Evolutionary conservation across 2,888 invertebrate species (phyloP), one percentile per base, ranked within the genome.

Genomic region (Polydrusus pterygomalis): DNA sequence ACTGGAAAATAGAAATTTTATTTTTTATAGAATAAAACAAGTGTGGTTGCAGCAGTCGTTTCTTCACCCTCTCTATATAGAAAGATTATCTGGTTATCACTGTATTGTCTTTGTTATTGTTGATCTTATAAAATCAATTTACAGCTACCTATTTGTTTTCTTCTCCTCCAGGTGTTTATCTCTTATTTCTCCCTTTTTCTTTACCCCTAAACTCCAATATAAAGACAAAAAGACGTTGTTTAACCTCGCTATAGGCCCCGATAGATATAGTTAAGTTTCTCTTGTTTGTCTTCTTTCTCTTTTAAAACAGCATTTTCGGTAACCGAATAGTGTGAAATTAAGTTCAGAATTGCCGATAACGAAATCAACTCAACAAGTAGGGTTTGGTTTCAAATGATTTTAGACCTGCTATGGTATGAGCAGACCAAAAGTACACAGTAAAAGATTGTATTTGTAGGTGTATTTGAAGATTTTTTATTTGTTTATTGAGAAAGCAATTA

Each of bases 321-420:
- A 58, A 58, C 58, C 58, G 58, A 58, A 58, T 58, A 58, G 58
- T 58, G 38, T 17, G 38, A 58, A 58, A 58, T 58, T 58, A 38
- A 38, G 58, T 58, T 58, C 58, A 58, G 58, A 58, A 58, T 58
- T 15, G 58, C 9, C 58, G 58, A 38, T 34, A 58, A 58, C 38
- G 38, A 58, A 58, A 58, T 58, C 34, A 58, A 58, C 58, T 58
- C 58, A 58, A 58, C 58, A 58, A 58, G 58, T 58, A 58, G 58
- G 58, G 58, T 17, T n/a, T 58, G 58, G 58, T 38, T 38, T 58
- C 8, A 58, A 58, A 58, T 11, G 38, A 38, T n/a, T 58, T 38
- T 17, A 15, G 47, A 1, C 17, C 8, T 47, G 2, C 17, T 47
- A 47, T 47, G 5, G 17, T 47, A 47, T 47, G 9, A 47, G n/a